Percentiles rank a stretch among this genome's conserved stretches.
Conservation (phyloP, 2,797 vertebrate genomes). For the Peromyscus aztecus region DNA sequence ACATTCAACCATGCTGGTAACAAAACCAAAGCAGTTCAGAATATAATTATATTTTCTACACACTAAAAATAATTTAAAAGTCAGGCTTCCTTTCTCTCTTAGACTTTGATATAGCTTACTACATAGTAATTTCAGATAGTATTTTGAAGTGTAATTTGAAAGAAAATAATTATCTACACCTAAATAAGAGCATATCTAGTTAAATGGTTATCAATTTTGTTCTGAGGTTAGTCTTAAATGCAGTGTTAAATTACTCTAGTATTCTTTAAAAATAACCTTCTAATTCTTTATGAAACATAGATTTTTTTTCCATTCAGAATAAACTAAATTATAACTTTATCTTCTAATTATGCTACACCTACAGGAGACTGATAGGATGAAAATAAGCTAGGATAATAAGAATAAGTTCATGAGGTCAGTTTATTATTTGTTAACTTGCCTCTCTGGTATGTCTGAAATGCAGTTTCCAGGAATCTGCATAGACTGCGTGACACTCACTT, state of each 20-base stretch:
- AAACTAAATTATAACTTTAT: neutral
- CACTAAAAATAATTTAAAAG: neutral
- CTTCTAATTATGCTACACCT: too few relatives aligned
- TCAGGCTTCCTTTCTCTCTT: neutral
- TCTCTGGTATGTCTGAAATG: neutral
- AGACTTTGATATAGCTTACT: neutral
- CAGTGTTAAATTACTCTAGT: neutral
- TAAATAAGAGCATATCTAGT: too few relatives aligned
- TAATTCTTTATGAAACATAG: neutral
- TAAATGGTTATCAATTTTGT: neutral
- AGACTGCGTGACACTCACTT: neutral
- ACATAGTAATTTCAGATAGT: neutral
- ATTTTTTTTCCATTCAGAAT: neutral
- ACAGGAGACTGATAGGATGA: neutral
- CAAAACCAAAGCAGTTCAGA: neutral
- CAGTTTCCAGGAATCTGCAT: neutral
- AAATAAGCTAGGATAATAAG: neutral
- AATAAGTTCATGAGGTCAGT: neutral
- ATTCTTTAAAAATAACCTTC: neutral
- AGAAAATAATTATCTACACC: neutral
- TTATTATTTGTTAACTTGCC: neutral
- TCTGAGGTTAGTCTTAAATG: neutral
- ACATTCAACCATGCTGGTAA: neutral
- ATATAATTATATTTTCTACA: neutral
- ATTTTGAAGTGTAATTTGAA: neutral